Evolutionary conservation across 2,797 vertebrate species (phyloP), one percentile per base, ranked within the genome.

Genomic region (Perodicticus potto): DNA sequence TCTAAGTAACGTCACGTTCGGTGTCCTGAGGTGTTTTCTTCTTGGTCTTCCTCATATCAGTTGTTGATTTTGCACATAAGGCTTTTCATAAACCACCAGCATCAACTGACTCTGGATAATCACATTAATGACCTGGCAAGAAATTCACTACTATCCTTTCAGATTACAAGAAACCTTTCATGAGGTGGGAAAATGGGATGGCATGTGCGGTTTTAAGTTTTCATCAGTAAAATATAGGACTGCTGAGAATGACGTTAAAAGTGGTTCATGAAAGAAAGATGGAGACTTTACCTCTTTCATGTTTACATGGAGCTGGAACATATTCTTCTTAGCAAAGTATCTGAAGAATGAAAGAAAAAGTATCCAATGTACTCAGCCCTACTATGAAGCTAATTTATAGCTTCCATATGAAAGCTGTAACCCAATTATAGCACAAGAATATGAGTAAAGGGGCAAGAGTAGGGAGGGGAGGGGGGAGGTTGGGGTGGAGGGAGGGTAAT

Each of bases 121-220:
- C 4, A 55, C 7, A 23, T 76, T 86, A 86, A 91, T 53, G 84
- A 84, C 20, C 40, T 89, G 32, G 45, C 25, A 86, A 88, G 37
- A 95, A 73, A 76, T 81, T 94, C 25, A 67, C 45, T 86, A 29
- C 90, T 45, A 43, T 5, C 86, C 93, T 93, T 91, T 74, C 7
- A 74, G 86, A 77, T 93, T 81, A 73, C 1, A 81, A 85, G 53
- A 83, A 59, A n/a, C 22, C 19, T 89, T 95, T 67, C 87, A 65
- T 61, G 72, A 86, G 32, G 53, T 84, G 70, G 55, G 34, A 94
- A 93, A 73, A 80, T 55, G 93, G 40, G 78, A 82, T 86, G 80
- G 61, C 55, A 93, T 84, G 85, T 74, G 32, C 78, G 49, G 7
- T 73, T 90, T 93, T 80, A 85, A 13, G 10, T 37, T 55, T 85